Evolutionary conservation across 2,888 invertebrate species (phyloP).

Genomic region (Nephrotoma flavescens): DNA sequence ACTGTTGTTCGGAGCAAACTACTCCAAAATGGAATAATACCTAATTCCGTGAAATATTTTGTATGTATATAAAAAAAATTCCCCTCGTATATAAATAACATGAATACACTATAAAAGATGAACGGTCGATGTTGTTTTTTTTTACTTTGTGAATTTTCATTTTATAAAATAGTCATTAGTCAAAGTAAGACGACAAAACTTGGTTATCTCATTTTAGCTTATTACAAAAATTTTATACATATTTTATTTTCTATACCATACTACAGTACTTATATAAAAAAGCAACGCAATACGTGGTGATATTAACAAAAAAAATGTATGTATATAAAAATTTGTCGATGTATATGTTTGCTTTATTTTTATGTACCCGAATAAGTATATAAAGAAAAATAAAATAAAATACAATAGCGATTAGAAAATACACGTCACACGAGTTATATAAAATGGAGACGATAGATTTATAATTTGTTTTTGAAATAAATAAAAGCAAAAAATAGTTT

Average conservation of each 20-base stretch:
- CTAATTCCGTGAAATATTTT: neutral
- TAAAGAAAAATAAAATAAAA: neutral
- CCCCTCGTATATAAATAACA: neutral
- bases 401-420: neutral
- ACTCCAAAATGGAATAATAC: neutral
- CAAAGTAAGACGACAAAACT: neutral
- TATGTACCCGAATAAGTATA: neutral
- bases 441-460: slow-evolving; percentile 1
- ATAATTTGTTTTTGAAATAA: neutral
- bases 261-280: neutral
- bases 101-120: neutral
- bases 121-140: neutral
- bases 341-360: neutral
- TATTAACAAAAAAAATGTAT: neutral
- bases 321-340: neutral
- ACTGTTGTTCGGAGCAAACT: neutral
- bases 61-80: neutral
- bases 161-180: neutral
- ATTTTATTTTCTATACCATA: neutral
- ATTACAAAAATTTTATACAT: neutral
- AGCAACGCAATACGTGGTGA: neutral
- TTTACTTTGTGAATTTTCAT: neutral
- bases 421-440: slow-evolving; percentile 2
- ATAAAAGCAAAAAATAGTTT: neutral
- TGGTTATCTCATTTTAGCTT: neutral